Conservation (phyloP, 2,797 vertebrate genomes). For the Phrynocephalus guinanensis region DNA sequence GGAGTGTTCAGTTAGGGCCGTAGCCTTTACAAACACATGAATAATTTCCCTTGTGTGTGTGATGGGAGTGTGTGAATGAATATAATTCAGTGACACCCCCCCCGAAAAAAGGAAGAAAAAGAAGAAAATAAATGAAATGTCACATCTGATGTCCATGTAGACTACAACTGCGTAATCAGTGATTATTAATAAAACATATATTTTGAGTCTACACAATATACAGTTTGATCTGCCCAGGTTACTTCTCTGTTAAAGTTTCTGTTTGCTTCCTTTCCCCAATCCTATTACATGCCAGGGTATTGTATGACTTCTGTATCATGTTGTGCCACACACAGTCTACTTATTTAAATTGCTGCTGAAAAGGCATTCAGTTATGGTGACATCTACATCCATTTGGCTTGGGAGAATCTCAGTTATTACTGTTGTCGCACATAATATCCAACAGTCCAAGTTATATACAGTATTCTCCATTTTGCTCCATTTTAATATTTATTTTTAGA, state of each 20-base stretch:
- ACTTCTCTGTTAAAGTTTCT: constrained; percentile 56
- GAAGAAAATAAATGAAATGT: constrained; percentile 50
- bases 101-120: too few relatives aligned
- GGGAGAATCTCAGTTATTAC: constrained; percentile 31
- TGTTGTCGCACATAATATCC: constrained; percentile 26
- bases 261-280: constrained; percentile 61
- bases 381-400: constrained; percentile 59
- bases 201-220: constrained; percentile 48
- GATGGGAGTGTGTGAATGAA: background rate
- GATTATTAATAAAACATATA: constrained; percentile 57
- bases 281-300: constrained; percentile 45
- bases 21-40: background rate
- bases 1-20: background rate
- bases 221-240: constrained; percentile 50
- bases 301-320: constrained; percentile 42
- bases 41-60: background rate
- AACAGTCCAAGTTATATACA: constrained; percentile 6
- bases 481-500: constrained; percentile 38
- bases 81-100: constrained; percentile 14
- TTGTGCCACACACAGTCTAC: constrained; percentile 24
- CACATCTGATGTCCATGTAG: constrained; percentile 14
- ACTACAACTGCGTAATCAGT: constrained; percentile 39
- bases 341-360: constrained; percentile 55
- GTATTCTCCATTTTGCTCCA: constrained; percentile 41
- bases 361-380: constrained; percentile 45